A percentile compares a stretch with the other conserved stretches of the same genome.
Evolutionary conservation across 2,113 vertebrate species (phyloP).

Genomic region (Salvelinus alpinus): DNA sequence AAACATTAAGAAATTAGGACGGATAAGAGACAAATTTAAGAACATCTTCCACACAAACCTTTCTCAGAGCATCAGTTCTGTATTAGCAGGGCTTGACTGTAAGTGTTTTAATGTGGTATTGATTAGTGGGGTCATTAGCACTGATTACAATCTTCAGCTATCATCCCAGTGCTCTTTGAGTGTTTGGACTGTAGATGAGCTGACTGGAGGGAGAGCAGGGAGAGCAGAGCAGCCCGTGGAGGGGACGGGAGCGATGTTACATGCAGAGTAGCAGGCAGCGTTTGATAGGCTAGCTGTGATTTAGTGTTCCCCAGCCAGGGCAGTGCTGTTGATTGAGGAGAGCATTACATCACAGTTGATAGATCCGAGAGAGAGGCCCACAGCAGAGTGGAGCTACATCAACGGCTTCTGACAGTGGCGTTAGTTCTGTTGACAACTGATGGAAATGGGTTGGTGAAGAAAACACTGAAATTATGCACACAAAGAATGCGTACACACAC

Average conservation of each 20-base stretch:
- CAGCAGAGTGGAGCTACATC: slow-evolving; percentile 65
- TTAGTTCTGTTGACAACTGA: slow-evolving; percentile 58
- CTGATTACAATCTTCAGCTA: slow-evolving; percentile 54
- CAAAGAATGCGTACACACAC: slow-evolving; percentile 12
- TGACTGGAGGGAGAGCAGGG: slow-evolving; percentile 33
- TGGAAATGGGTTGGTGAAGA: slow-evolving; percentile 48
- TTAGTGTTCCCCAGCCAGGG: slow-evolving; percentile 47
- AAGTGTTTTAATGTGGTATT: slow-evolving; percentile 46
- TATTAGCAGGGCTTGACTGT: slow-evolving; percentile 27
- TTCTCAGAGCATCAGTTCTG: slow-evolving; percentile 6
- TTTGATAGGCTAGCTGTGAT: slow-evolving; percentile 43
- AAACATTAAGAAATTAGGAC: slow-evolving; percentile 13
- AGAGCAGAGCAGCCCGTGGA: slow-evolving; percentile 1
- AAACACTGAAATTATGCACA: slow-evolving; percentile 16
- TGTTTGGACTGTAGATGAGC: slow-evolving; percentile 59
- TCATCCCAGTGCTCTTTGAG: slow-evolving; percentile 39
- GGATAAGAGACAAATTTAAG: neutral
- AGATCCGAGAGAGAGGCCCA: slow-evolving; percentile 59
- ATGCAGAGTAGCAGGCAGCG: slow-evolving; percentile 49
- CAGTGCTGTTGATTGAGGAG: slow-evolving; percentile 64
- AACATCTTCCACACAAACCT: neutral
- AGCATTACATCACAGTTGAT: slow-evolving; percentile 36
- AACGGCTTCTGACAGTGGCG: slow-evolving; percentile 57
- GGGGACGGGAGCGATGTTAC: slow-evolving; percentile 40
- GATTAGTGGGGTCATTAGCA: slow-evolving; percentile 57